A percentile compares a stretch with the other conserved stretches of the same genome.
Evolutionary conservation across 2,797 vertebrate genomes (phyloP).

Genomic region (Coccyzus lansbergi): DNA sequence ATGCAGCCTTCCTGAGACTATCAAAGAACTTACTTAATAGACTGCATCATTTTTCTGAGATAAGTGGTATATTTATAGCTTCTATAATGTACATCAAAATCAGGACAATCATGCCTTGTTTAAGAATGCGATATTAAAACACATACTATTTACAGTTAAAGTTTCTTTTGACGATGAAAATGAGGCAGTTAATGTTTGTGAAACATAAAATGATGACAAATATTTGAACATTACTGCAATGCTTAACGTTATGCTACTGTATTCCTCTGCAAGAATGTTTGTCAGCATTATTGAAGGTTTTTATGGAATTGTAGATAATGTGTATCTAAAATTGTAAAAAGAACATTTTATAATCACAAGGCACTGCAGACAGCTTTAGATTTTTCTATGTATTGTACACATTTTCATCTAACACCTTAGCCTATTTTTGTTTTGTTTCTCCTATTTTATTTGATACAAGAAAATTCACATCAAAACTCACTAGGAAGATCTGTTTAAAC

Average conservation of each 20-base stretch:
- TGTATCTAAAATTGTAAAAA: neutral
- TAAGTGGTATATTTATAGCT: slow-evolving; percentile 60
- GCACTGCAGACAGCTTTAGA: neutral
- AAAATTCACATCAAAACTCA: neutral
- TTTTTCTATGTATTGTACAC: neutral
- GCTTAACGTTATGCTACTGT: neutral
- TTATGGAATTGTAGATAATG: neutral
- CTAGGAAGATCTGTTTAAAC: neutral
- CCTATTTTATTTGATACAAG: neutral
- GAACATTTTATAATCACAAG: neutral
- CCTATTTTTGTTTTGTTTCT: neutral
- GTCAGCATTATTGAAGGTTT: neutral
- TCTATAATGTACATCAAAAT: slow-evolving; percentile 7
- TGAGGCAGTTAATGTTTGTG: neutral
- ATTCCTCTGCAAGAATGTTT: neutral
- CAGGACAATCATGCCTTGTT: slow-evolving; percentile 3
- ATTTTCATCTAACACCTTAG: neutral
- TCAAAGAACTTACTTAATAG: slow-evolving; percentile 48
- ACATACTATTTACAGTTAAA: neutral
- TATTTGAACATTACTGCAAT: neutral
- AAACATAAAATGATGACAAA: neutral
- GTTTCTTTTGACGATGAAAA: slow-evolving; percentile 16
- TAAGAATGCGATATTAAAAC: neutral
- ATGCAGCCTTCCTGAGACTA: slow-evolving; percentile 37
- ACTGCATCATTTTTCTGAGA: slow-evolving; percentile 28